phyloP scores from a whole-genome alignment of 2,113 vertebrate genomes.

The Argyrosomus japonicus region DNA sequence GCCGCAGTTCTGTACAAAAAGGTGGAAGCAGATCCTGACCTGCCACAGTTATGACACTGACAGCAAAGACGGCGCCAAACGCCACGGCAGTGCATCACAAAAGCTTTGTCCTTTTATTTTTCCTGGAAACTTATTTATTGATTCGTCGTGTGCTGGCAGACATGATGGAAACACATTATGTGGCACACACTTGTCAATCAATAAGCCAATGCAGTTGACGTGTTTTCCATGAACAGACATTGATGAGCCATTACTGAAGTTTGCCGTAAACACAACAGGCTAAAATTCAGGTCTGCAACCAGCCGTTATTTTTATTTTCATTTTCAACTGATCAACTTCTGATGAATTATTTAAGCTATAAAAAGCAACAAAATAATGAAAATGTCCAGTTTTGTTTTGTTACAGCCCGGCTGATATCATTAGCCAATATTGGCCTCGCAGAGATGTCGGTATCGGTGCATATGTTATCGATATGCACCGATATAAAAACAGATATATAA shows the following conservation, averaged over 20 bases:
- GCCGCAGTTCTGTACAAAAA: slow-evolving; percentile 5
- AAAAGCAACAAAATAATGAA: not conserved
- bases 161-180: slow-evolving; percentile 61
- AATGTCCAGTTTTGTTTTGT: too few relatives aligned
- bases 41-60: slow-evolving; percentile 27
- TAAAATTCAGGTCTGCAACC: not conserved
- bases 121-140: slow-evolving; percentile 58
- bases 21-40: not conserved
- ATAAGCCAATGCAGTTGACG: slow-evolving; percentile 37
- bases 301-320: too few relatives aligned
- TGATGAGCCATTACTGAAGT: not conserved
- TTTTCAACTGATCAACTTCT: not conserved
- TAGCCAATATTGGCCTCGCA: too few relatives aligned
- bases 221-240: slow-evolving; percentile 31
- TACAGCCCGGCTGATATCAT: too few relatives aligned
- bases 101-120: slow-evolving; percentile 27
- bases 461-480: too few relatives aligned
- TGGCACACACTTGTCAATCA: slow-evolving; percentile 53
- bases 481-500: too few relatives aligned
- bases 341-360: not conserved
- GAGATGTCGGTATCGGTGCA: too few relatives aligned
- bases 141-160: slow-evolving; percentile 55
- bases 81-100: slow-evolving; percentile 5
- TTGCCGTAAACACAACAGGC: not conserved
- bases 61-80: not conserved